phyloP scores from a whole-genome alignment of 2,113 vertebrate genomes.

The Leptodactylus fuscus region DNA sequence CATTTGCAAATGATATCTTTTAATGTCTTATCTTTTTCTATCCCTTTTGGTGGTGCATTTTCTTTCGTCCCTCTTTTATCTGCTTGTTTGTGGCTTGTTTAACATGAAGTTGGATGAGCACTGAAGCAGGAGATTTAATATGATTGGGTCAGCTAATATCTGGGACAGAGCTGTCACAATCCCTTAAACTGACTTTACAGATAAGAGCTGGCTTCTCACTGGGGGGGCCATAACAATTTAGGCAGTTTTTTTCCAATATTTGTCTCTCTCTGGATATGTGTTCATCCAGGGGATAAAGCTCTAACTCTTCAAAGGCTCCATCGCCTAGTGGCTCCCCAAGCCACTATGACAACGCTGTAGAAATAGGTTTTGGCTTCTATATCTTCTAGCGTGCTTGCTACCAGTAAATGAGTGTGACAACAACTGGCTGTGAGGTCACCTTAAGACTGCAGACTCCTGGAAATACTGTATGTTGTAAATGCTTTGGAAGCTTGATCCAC shows the following conservation, averaged over 20 bases:
- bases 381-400: slow-evolving; percentile 43
- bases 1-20: slow-evolving; percentile 61
- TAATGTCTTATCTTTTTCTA: slow-evolving; percentile 59
- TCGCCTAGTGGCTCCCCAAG: slow-evolving; percentile 47
- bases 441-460: slow-evolving; percentile 30
- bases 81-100: slow-evolving; percentile 66
- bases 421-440: slow-evolving; percentile 51
- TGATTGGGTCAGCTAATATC: slow-evolving; percentile 73
- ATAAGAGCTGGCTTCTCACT: slow-evolving; percentile 59
- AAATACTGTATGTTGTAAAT: neutral
- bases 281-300: slow-evolving; percentile 54
- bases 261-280: slow-evolving; percentile 28
- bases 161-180: slow-evolving; percentile 67
- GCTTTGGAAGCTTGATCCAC: slow-evolving; percentile 1
- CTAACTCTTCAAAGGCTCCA: slow-evolving; percentile 23
- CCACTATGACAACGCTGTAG: slow-evolving; percentile 11
- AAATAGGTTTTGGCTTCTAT: slow-evolving; percentile 52
- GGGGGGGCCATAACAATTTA: slow-evolving; percentile 49
- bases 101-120: slow-evolving; percentile 67
- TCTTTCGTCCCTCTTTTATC: slow-evolving; percentile 62
- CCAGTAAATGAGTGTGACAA: slow-evolving; percentile 55
- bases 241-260: slow-evolving; percentile 38
- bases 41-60: slow-evolving; percentile 37
- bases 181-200: slow-evolving; percentile 58
- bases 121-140: slow-evolving; percentile 68